Evolutionary conservation across 2,888 invertebrate genomes (phyloP), one percentile per base, ranked within the genome.

Genomic region (Hecatera dysodea): DNA sequence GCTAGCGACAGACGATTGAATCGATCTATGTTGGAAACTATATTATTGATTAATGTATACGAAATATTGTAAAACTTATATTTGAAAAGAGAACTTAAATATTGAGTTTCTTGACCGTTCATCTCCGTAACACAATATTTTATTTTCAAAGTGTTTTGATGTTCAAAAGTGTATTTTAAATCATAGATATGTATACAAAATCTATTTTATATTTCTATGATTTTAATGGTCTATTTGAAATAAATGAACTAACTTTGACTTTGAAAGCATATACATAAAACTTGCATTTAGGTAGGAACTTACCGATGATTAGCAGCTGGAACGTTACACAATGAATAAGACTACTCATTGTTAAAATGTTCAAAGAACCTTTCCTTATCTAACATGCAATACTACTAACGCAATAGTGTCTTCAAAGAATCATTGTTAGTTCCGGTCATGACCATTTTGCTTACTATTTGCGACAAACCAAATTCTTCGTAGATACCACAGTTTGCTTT

Each of bases 391-490:
- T 9, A 24, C 17, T 55, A 79, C 56, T 69, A 55, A 50, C 29
- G 33, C n/a, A 29, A 17, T 63, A 6, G 36, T 55, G 33, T 22
- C 36, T 53, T 15, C 9, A n/a, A 60, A 11, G 4, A 48, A 27
- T 55, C n/a, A n/a, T 59, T 1, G n/a, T 62, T 11, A 44, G 24
- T 22, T 19, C 19, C 24, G 42, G 27, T 52, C 33, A 36, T 48
- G n/a, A 33, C 12, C 6, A 67, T 24, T 59, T 52, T 67, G 67
- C 44, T 72, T 65, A 79, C 57, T 79, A 67, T 79, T 79, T 79
- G 46, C 24, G 64, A 75, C 39, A 59, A 27, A 46, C 22, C 8
- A 50, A 72, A 79, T 79, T 75, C 46, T 53, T 75, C n/a, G 24
- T 42, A 56, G 17, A 24, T 53, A 19, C 22, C 12, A 42, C 56